A percentile compares a stretch with the other conserved stretches of the same genome.
phyloP scores from a whole-genome alignment of 2,797 vertebrate species.

The Hyperoplus lanceolatus region DNA sequence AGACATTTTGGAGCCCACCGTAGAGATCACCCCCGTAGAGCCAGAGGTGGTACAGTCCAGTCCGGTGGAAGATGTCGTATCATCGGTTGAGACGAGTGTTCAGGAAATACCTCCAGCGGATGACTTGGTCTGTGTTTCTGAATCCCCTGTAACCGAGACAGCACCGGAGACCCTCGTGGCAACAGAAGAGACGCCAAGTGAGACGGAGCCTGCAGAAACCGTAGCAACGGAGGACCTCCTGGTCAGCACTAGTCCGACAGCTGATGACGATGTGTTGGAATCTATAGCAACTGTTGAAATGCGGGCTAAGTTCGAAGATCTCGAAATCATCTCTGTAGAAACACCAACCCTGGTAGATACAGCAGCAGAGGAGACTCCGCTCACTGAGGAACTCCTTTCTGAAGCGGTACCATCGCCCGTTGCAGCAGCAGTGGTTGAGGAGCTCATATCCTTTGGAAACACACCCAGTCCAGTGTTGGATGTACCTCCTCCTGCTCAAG shows the following conservation, averaged over 20 bases:
- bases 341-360: not conserved
- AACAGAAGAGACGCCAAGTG: constrained; percentile 19
- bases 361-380: constrained; percentile 15
- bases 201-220: constrained; percentile 2
- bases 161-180: constrained; percentile 4
- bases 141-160: constrained; percentile 15
- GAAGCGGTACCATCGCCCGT: not conserved
- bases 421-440: constrained; percentile 28
- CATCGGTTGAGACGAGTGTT: constrained; percentile 22
- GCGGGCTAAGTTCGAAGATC: not conserved
- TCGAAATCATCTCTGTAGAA: not conserved
- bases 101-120: constrained; percentile 22
- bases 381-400: not conserved
- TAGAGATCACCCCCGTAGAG: not conserved
- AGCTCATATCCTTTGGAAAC: constrained; percentile 63
- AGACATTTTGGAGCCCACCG: constrained; percentile 3
- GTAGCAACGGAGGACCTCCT: constrained; percentile 33
- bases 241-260: not conserved
- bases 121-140: constrained; percentile 4
- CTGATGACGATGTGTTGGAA: not conserved
- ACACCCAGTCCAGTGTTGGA: constrained; percentile 13
- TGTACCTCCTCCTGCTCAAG: not conserved
- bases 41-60: constrained; percentile 38
- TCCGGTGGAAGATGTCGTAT: constrained; percentile 13
- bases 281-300: not conserved